phyloP scores from a whole-genome alignment of 2,888 invertebrate species.

The Drosophila suboccidentalis region DNA sequence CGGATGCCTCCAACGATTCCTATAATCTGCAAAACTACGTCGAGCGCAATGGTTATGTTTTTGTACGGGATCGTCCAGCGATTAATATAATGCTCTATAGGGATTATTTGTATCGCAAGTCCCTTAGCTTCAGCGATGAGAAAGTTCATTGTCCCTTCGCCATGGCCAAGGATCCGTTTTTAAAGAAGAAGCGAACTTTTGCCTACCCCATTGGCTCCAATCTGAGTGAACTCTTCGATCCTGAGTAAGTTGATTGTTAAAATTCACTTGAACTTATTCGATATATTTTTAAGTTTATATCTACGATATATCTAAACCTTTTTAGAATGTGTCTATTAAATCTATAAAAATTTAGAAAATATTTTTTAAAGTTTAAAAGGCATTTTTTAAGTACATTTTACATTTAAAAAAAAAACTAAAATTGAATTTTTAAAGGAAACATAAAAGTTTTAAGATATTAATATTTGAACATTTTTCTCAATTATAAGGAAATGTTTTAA shows the following conservation, averaged over 20 bases:
- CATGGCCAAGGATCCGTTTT: slow-evolving; percentile 89
- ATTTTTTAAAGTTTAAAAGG: too few species aligned
- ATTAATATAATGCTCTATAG: slow-evolving; percentile 90
- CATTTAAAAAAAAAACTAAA: too few species aligned
- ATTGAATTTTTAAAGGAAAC: too few species aligned
- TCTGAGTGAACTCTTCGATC: slow-evolving; percentile 88
- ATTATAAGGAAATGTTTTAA: too few species aligned
- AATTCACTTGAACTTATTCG: background rate
- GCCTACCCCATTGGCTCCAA: slow-evolving; percentile 89
- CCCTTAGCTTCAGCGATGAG: slow-evolving; percentile 87
- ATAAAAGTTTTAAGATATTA: too few species aligned
- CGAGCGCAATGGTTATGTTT: slow-evolving; percentile 86
- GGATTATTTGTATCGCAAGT: slow-evolving; percentile 89
- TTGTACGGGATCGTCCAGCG: slow-evolving; percentile 90
- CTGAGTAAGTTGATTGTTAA: slow-evolving; percentile 87
- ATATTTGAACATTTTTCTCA: too few species aligned
- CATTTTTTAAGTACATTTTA: too few species aligned
- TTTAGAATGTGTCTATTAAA: too few species aligned
- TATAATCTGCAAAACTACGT: slow-evolving; percentile 86
- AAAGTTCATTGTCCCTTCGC: slow-evolving; percentile 91
- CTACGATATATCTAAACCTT: too few species aligned
- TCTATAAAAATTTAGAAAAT: too few species aligned
- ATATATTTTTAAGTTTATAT: background rate
- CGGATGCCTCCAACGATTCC: slow-evolving; percentile 83
- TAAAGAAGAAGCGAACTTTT: slow-evolving; percentile 90